Evolutionary conservation across 2,888 invertebrate species (phyloP), one percentile per base, ranked within the genome.

Genomic region (Saturnia japonica): DNA sequence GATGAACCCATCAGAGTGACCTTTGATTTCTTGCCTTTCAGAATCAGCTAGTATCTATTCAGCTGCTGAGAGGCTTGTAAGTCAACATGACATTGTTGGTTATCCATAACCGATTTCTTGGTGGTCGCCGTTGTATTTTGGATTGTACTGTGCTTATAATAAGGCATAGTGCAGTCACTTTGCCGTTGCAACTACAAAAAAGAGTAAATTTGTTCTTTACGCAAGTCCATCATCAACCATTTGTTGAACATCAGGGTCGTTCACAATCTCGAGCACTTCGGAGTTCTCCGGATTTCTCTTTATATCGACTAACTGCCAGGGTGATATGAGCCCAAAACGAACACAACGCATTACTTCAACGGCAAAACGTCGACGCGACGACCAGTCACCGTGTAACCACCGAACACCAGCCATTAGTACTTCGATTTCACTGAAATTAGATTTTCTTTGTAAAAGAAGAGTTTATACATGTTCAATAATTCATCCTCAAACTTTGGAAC

Each of bases 201-300:
- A 25, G 3, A 25, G 14, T 11, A 45, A n/a, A 60, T 67, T 1
- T 14, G 60, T 43, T 28, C 92, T 95, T 95, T 88, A 97, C 97
- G 97, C 96, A 42, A 97, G 93, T 40, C 97, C 97, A 82, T 97
- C 96, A 80, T 97, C 96, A 25, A 97, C 95, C 95, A 97, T 96
- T 82, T 96, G 96, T 79, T 96, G 96, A 25, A 97, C 95, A 75
- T 95, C 95, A 0, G 95, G 91, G 76, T 95, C 95, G 71, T 95
- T 95, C 71, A 96, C 95, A 14, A 97, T 91, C 73, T 96, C 96
- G 77, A 96, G 91, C 76, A 97, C 95, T 80, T 97, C 96, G 0
- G 95, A 95, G 80, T 96, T 96, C 80, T 96, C 96, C 0, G 96
- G 96, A 82, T 96, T 97, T 40, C 96, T 93, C 77, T 96, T 96